phyloP scores from a whole-genome alignment of 2,113 vertebrate species.

The Parus major region DNA sequence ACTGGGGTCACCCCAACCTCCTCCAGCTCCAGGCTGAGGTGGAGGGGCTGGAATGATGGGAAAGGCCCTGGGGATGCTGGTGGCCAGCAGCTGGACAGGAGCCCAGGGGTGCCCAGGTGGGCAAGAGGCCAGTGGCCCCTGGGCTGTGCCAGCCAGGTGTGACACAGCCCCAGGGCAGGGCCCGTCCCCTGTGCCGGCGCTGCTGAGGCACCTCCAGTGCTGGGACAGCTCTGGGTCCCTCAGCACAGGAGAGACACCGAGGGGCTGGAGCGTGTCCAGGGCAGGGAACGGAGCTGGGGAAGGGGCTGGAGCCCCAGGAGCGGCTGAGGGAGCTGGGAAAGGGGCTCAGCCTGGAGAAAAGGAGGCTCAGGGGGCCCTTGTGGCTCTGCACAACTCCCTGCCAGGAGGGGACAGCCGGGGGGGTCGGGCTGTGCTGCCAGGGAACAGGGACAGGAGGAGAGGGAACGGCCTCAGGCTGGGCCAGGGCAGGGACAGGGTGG shows the following conservation, averaged over 20 bases:
- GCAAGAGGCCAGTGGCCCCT: neutral
- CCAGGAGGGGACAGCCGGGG: neutral
- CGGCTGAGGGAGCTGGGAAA: neutral
- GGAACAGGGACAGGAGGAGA: neutral
- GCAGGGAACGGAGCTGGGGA: neutral
- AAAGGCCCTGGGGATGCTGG: neutral
- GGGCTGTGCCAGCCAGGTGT: neutral
- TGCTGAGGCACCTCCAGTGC: neutral
- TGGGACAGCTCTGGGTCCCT: neutral
- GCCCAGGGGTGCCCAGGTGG: neutral
- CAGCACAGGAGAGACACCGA: neutral
- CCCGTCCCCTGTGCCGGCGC: neutral
- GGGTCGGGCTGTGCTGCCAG: neutral
- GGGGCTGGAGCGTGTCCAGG: neutral
- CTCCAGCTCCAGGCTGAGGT: neutral
- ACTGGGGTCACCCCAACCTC: rapidly evolving
- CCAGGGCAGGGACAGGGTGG: rapidly evolving
- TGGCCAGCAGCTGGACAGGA: neutral
- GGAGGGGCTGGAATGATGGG: neutral
- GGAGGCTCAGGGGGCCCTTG: neutral
- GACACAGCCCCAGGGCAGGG: neutral
- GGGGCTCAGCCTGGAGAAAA: neutral
- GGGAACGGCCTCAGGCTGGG: neutral
- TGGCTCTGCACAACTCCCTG: neutral
- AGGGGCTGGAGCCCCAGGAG: neutral